phyloP scores from a whole-genome alignment of 2,113 vertebrate genomes.

The Rhinolophus sinicus region DNA sequence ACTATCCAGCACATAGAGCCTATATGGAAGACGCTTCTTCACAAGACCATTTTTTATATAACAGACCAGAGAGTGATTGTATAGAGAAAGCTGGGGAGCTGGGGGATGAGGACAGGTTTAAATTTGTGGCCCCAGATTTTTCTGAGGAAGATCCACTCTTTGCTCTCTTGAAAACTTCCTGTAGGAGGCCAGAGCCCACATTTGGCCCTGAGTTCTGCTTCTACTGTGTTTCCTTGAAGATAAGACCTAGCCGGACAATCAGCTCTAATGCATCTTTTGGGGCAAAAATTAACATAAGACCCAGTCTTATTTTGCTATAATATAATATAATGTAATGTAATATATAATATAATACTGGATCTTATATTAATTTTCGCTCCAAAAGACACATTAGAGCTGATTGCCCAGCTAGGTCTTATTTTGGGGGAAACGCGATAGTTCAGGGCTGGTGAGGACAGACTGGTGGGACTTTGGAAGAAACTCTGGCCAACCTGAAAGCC shows the following conservation, averaged over 20 bases:
- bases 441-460: not conserved
- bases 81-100: not conserved
- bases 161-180: not conserved
- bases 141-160: constrained; percentile 8
- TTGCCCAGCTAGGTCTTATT: no score
- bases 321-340: no score
- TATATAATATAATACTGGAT: no score
- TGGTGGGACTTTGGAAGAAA: not conserved
- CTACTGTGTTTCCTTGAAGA: not conserved
- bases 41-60: not conserved
- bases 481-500: not conserved
- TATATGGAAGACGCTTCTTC: not conserved
- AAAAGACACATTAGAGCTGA: no score
- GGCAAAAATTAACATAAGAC: no score
- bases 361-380: no score
- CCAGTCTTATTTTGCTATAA: no score
- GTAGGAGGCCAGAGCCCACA: not conserved
- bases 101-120: not conserved
- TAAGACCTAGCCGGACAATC: no score
- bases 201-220: not conserved
- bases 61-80: not conserved
- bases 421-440: not conserved
- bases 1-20: not conserved
- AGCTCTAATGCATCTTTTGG: no score
- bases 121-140: not conserved